phyloP scores from a whole-genome alignment of 2,113 vertebrate species.

The Xenopus borealis region DNA sequence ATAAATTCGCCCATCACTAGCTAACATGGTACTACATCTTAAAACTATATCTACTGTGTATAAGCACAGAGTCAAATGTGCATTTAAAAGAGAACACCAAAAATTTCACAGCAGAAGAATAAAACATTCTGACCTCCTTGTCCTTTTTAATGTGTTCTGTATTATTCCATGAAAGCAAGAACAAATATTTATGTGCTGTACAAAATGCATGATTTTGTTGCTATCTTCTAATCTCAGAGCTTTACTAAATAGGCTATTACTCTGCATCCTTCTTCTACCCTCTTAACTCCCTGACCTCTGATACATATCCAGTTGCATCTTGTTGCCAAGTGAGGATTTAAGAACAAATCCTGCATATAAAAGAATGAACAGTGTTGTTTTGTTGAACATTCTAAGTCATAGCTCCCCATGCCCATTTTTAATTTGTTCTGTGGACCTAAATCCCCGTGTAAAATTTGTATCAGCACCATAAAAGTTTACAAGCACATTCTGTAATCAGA shows the following conservation, averaged over 20 bases:
- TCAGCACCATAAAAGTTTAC: background rate
- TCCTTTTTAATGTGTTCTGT: conserved; percentile 36
- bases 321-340: conserved; percentile 1
- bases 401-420: background rate
- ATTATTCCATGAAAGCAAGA: conserved; percentile 49
- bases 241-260: conserved; percentile 2
- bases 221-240: conserved; percentile 45
- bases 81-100: too few relatives aligned
- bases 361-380: background rate
- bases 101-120: conserved; percentile 22
- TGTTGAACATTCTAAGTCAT: conserved; percentile 6
- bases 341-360: conserved; percentile 1
- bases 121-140: conserved; percentile 45
- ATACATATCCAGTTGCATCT: conserved; percentile 12
- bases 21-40: too few relatives aligned
- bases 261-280: conserved; percentile 2
- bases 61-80: too few relatives aligned
- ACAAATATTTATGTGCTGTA: conserved; percentile 47
- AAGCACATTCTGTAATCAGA: background rate
- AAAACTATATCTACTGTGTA: too few relatives aligned
- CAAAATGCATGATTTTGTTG: conserved; percentile 37
- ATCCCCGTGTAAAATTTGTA: conserved; percentile 13
- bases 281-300: conserved; percentile 13
- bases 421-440: background rate
- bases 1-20: too few relatives aligned